Evolutionary conservation across 2,888 invertebrate genomes (phyloP).

Genomic region (Boloria selene): DNA sequence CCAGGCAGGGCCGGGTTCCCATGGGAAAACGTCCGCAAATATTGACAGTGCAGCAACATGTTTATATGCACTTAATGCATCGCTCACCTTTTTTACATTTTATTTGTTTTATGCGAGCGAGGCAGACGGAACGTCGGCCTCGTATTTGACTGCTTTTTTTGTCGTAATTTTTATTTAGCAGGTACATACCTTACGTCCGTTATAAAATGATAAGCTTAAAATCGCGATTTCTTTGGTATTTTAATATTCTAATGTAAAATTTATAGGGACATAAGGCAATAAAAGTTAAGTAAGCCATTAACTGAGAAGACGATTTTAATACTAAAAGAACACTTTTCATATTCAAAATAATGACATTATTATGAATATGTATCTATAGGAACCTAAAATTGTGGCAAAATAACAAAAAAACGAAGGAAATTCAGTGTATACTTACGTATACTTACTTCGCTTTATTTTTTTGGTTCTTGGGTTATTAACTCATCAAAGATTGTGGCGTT

Average conservation of each 20-base stretch:
- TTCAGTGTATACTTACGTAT: too few relatives aligned
- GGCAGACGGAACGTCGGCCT: conserved; percentile 77
- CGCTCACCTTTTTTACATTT: conserved; percentile 78
- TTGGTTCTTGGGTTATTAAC: too few relatives aligned
- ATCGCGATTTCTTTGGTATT: conserved; percentile 34
- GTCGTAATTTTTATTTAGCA: conserved; percentile 74
- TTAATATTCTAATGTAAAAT: conserved; percentile 11
- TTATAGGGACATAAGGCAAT: conserved; percentile 6
- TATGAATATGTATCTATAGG: not conserved
- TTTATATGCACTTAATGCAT: conserved; percentile 82
- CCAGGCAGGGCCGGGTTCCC: conserved; percentile 64
- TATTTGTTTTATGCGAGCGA: conserved; percentile 74
- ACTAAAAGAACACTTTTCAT: not conserved
- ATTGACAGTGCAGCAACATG: conserved; percentile 81
- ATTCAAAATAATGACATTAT: not conserved
- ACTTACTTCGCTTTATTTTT: too few relatives aligned
- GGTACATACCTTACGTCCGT: conserved; percentile 55
- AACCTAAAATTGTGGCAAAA: not conserved
- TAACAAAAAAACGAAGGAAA: too few relatives aligned
- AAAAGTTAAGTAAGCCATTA: conserved; percentile 7
- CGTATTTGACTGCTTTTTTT: conserved; percentile 73
- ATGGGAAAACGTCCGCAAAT: conserved; percentile 79
- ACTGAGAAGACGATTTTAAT: not conserved
- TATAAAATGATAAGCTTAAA: conserved; percentile 58
- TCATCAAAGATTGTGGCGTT: too few relatives aligned